Percentiles rank a stretch among this genome's conserved stretches.
These are phyloP conservation scores for Cnemophilus loriae DNA, from an alignment of 2,113 vertebrate species.

Conservation along the genomic window DNA sequence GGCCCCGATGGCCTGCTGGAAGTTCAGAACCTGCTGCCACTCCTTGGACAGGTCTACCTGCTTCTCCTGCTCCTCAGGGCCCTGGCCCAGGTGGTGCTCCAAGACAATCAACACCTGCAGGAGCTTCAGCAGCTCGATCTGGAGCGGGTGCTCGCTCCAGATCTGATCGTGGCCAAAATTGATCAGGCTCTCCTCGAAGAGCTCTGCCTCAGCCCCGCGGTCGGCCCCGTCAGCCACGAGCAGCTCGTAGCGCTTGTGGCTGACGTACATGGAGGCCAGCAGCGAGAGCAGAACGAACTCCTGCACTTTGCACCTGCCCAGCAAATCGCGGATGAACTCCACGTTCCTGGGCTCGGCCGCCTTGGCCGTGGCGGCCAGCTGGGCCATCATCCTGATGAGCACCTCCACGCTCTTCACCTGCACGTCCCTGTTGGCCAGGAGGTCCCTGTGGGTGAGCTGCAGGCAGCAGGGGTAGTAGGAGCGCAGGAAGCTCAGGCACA, in stretches of 20 bases:
- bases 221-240: not conserved
- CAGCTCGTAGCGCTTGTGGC: slow-evolving; percentile 73
- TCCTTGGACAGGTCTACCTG: slow-evolving; percentile 83
- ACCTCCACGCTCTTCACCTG: slow-evolving; percentile 95
- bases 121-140: slow-evolving; percentile 91
- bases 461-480: slow-evolving; percentile 90
- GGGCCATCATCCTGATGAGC: slow-evolving; percentile 80
- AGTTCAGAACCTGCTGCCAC: slow-evolving; percentile 87
- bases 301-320: slow-evolving; percentile 85
- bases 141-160: slow-evolving; percentile 90
- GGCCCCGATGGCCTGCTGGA: slow-evolving; percentile 92
- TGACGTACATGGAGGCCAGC: slow-evolving; percentile 89
- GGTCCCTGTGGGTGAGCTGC: slow-evolving; percentile 77
- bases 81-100: slow-evolving; percentile 82
- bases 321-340: slow-evolving; percentile 77
- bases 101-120: slow-evolving; percentile 88
- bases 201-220: slow-evolving; percentile 50
- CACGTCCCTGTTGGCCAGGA: slow-evolving; percentile 90
- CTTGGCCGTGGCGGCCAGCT: slow-evolving; percentile 76
- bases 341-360: slow-evolving; percentile 47
- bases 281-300: slow-evolving; percentile 87
- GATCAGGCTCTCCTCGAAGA: slow-evolving; percentile 86
- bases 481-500: slow-evolving; percentile 89
- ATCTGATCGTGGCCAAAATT: slow-evolving; percentile 81
- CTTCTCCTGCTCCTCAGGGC: slow-evolving; percentile 67